These are phyloP conservation scores for Hylyphantes graminicola DNA, from an alignment of 1,140 invertebrate species.

Conservation along the genomic window DNA sequence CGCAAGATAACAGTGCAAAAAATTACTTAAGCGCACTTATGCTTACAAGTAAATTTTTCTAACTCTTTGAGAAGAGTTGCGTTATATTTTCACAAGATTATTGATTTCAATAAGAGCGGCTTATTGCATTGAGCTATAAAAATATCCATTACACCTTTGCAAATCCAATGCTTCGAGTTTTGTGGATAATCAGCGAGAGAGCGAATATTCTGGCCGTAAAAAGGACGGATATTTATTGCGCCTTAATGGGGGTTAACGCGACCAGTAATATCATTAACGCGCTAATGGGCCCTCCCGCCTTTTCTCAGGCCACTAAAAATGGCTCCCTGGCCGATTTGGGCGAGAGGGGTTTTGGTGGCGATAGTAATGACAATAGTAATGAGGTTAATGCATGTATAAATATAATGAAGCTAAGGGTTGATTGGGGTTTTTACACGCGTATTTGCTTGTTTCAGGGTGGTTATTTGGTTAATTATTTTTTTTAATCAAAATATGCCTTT, in stretches of 20 bases:
- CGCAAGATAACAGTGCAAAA: too few species aligned
- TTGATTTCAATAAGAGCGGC: too few species aligned
- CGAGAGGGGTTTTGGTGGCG: not conserved
- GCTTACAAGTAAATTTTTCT: too few species aligned
- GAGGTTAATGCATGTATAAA: slow-evolving; percentile 45
- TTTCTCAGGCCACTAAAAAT: slow-evolving; percentile 25
- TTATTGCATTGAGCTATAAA: not conserved
- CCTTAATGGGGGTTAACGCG: slow-evolving; percentile 56
- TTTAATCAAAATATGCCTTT: too few species aligned
- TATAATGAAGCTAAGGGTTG: slow-evolving; percentile 26
- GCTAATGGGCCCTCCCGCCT: slow-evolving; percentile 41
- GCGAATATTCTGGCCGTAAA: slow-evolving; percentile 53
- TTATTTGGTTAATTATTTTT: too few species aligned
- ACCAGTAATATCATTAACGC: slow-evolving; percentile 55
- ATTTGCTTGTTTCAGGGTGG: not conserved
- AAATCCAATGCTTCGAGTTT: too few species aligned
- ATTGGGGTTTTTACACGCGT: not conserved
- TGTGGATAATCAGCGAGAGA: slow-evolving; percentile 15
- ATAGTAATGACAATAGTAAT: slow-evolving; percentile 42
- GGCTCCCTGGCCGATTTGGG: slow-evolving; percentile 25
- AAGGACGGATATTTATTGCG: slow-evolving; percentile 54
- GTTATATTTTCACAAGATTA: too few species aligned
- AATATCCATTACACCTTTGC: too few species aligned
- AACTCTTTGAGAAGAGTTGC: too few species aligned
- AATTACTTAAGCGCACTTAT: too few species aligned